phyloP scores from a whole-genome alignment of 2,888 invertebrate genomes.

The Stenodera caucasica region DNA sequence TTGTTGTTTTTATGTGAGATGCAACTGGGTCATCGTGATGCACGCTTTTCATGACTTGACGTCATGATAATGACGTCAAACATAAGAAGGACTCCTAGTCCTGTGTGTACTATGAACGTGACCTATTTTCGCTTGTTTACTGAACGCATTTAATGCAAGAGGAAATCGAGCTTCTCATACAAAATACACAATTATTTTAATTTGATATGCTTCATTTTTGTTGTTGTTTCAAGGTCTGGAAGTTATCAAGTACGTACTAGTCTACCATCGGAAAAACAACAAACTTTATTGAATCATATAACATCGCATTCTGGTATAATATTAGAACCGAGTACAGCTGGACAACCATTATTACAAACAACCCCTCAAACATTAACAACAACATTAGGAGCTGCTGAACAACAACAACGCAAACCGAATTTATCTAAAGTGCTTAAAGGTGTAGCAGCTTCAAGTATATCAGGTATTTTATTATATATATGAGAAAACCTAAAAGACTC shows the following conservation, averaged over 20 bases:
- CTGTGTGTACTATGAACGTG: neutral
- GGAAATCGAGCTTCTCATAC: no score
- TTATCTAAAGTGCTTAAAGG: constrained; percentile 61
- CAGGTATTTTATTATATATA: no score
- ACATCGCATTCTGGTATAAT: constrained; percentile 52
- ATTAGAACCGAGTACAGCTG: constrained; percentile 54
- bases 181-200: neutral
- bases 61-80: constrained; percentile 26
- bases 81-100: neutral
- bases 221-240: constrained; percentile 60
- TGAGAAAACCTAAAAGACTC: no score
- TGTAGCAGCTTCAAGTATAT: constrained; percentile 62
- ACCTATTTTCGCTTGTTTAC: constrained; percentile 1
- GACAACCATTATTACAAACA: constrained; percentile 43
- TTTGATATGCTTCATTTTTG: neutral
- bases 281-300: constrained; percentile 52
- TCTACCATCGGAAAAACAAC: constrained; percentile 58
- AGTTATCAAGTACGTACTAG: constrained; percentile 62
- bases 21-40: constrained; percentile 4
- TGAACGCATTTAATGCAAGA: no score
- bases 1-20: neutral
- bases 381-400: constrained; percentile 29
- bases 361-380: constrained; percentile 28
- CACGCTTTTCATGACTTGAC: constrained; percentile 17
- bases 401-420: constrained; percentile 47